These are phyloP conservation scores for Enteromius fasciolatus DNA, from an alignment of 2,797 vertebrate species.

Conservation along the genomic window DNA sequence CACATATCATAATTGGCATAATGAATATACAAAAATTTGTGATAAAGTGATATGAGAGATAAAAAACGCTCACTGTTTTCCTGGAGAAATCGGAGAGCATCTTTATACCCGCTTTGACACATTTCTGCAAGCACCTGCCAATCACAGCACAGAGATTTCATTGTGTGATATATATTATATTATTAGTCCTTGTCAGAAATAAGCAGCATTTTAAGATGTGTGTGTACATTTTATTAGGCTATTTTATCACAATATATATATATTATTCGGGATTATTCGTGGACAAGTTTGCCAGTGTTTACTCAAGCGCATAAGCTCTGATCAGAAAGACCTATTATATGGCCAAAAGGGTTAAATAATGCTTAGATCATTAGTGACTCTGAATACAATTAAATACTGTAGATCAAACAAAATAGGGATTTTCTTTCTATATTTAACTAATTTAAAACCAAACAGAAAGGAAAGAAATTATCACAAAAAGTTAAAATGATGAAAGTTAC, in stretches of 20 bases:
- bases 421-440: background rate
- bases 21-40: background rate
- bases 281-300: background rate
- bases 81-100: constrained; percentile 86
- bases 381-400: background rate
- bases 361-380: background rate
- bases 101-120: constrained; percentile 90
- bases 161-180: background rate
- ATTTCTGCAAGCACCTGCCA: constrained; percentile 85
- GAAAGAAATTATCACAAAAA: background rate
- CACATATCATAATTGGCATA: background rate
- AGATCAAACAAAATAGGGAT: background rate
- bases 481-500: background rate
- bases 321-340: background rate
- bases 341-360: background rate
- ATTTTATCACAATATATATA: background rate
- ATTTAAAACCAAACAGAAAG: background rate
- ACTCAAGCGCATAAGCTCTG: background rate
- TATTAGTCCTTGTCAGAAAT: background rate
- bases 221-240: background rate
- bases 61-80: constrained; percentile 82
- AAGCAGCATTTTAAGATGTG: background rate
- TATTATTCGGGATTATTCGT: too few relatives aligned
- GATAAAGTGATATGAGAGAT: background rate
- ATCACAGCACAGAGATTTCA: constrained; percentile 38